Evolutionary conservation across 2,888 invertebrate genomes (phyloP).

Genomic region (Cryptus armator): DNA sequence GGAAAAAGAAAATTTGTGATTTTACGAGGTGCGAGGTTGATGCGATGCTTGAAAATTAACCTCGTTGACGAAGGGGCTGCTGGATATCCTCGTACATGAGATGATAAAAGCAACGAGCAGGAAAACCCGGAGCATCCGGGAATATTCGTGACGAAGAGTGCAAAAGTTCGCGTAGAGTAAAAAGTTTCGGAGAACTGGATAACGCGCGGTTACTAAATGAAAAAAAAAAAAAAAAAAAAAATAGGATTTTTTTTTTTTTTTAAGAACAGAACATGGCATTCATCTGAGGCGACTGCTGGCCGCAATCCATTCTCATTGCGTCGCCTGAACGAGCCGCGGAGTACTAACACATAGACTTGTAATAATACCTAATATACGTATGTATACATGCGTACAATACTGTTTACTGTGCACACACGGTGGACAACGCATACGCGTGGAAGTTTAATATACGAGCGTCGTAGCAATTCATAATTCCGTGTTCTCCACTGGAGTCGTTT

Average conservation of each 20-base stretch:
- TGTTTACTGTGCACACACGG: background rate
- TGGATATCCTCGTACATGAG: background rate
- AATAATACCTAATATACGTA: background rate
- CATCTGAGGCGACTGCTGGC: constrained; percentile 1
- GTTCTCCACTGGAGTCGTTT: constrained; percentile 42
- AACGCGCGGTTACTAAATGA: background rate
- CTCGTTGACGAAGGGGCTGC: constrained; percentile 10
- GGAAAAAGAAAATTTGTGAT: background rate
- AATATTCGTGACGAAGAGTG: background rate
- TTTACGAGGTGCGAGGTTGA: constrained; percentile 34
- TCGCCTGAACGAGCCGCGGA: background rate
- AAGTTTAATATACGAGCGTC: constrained; percentile 22
- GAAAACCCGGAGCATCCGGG: background rate
- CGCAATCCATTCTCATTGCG: constrained; percentile 32
- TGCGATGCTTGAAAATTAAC: constrained; percentile 32
- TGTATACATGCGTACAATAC: background rate
- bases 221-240: background rate
- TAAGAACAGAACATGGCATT: background rate
- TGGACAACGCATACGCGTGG: background rate
- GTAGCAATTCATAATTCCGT: constrained; percentile 56
- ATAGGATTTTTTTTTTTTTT: no score
- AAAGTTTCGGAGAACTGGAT: constrained; percentile 16
- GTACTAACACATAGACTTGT: background rate
- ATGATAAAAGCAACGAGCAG: constrained; percentile 15
- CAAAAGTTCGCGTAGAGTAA: background rate